These are phyloP conservation scores for Octodonta nipae DNA, from an alignment of 2,888 invertebrate species.

Conservation along the genomic window DNA sequence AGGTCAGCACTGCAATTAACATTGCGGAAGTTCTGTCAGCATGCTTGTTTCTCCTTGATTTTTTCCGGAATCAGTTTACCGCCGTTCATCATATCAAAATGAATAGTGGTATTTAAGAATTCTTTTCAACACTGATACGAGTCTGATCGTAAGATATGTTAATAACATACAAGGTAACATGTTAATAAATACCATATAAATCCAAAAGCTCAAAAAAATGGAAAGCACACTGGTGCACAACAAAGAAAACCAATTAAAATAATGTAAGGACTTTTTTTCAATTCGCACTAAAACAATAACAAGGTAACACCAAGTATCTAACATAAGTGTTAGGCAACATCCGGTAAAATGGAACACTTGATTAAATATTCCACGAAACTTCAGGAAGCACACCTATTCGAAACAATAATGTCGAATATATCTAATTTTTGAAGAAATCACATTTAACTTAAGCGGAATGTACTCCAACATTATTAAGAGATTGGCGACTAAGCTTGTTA, in stretches of 20 bases:
- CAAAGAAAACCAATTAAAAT: conserved; percentile 67
- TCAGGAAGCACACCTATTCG: conserved; percentile 70
- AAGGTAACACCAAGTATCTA: conserved; percentile 87
- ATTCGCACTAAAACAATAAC: conserved; percentile 75
- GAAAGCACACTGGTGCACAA: conserved; percentile 73
- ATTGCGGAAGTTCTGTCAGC: conserved; percentile 80
- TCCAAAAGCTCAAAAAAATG: conserved; percentile 80
- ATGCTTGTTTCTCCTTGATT: conserved; percentile 43
- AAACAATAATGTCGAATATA: conserved; percentile 48
- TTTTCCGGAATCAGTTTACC: conserved; percentile 27
- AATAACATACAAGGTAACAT: conserved; percentile 79
- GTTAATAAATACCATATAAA: conserved; percentile 86
- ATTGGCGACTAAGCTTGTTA: conserved; percentile 80
- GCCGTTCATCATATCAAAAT: conserved; percentile 23
- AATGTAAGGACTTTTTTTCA: conserved; percentile 60
- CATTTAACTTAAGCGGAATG: conserved; percentile 82
- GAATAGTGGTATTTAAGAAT: conserved; percentile 38
- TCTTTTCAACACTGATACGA: conserved; percentile 63
- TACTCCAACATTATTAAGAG: conserved; percentile 90
- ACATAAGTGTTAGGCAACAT: conserved; percentile 80
- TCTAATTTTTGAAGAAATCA: too few relatives aligned
- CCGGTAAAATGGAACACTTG: conserved; percentile 83
- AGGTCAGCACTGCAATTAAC: conserved; percentile 73
- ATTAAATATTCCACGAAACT: conserved; percentile 80
- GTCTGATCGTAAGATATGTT: conserved; percentile 64